phyloP scores from a whole-genome alignment of 2,888 invertebrate genomes.

The Pseudococcus jackbeardsleyi region DNA sequence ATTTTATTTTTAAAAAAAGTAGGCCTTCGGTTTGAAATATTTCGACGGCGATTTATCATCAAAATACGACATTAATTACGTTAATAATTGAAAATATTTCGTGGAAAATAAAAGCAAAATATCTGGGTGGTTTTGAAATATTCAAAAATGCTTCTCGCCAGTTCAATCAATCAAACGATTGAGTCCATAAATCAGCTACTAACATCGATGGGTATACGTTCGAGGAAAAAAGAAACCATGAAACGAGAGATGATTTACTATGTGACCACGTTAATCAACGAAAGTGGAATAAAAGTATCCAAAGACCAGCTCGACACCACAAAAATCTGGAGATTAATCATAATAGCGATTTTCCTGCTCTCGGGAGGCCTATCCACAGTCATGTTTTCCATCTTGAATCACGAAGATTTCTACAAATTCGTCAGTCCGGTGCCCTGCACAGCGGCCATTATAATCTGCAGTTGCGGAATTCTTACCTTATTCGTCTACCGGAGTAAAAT shows the following conservation, averaged over 20 bases:
- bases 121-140: no score
- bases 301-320: not conserved
- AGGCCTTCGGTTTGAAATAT: no score
- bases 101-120: no score
- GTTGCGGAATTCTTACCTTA: not conserved
- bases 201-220: no score
- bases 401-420: slow-evolving; percentile 20
- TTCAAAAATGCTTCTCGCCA: no score
- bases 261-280: not conserved
- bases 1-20: no score
- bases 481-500: not conserved
- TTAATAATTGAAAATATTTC: no score
- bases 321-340: not conserved
- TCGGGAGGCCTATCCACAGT: not conserved
- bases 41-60: no score
- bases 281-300: not conserved
- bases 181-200: not conserved
- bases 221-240: not conserved
- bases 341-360: not conserved
- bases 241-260: not conserved
- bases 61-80: no score
- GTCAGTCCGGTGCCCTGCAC: not conserved
- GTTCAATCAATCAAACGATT: no score
- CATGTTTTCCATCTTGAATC: not conserved
- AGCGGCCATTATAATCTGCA: not conserved